Evolutionary conservation across 2,113 vertebrate genomes (phyloP), one percentile per base, ranked within the genome.

Genomic region (Acrocephalus arundinaceus): DNA sequence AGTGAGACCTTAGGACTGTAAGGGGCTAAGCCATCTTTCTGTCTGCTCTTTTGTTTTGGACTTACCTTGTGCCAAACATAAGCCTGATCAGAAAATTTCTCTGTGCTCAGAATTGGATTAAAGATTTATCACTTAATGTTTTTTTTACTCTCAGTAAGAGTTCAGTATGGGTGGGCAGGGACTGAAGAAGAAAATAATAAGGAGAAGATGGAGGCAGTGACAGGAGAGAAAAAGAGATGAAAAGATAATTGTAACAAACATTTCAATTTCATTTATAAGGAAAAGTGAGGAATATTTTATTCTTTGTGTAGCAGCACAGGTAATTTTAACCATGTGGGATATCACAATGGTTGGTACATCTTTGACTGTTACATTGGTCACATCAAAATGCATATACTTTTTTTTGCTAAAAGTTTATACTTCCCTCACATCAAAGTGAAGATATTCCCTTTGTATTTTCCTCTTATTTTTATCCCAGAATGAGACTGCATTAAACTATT

Each of bases 361-460:
- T 70, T 71, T 87, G 78, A 63, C 17, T 55, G 13, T 75, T 85
- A 25, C 24, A n/a, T 4, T 76, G 37, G 37, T 81, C 74, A 51
- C 43, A 58, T 67, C 25, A 93, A 90, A 86, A 92, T 35, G 4
- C 17, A 39, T 46, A 62, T 39, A 7, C 3, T 31, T 6, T 73
- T 87, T 75, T 91, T 86, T 66, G 3, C 28, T 65, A 55, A 45
- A 81, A 59, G 13, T 85, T 89, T 71, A 41, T 63, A 65, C 22
- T 91, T 79, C 37, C 75, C 37, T 89, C 18, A 39, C 66, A 87
- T 93, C 84, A 95, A 95, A 95, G 73, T 46, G 16, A 80, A 66
- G 27, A 73, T 15, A 90, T 94, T 92, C 68, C 19, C 55, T 94
- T 95, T 94, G 71, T 79, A 91, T 92, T 96, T 94, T 65, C 23